phyloP scores from a whole-genome alignment of 2,888 invertebrate genomes.

The Dicyrtoma fusca region DNA sequence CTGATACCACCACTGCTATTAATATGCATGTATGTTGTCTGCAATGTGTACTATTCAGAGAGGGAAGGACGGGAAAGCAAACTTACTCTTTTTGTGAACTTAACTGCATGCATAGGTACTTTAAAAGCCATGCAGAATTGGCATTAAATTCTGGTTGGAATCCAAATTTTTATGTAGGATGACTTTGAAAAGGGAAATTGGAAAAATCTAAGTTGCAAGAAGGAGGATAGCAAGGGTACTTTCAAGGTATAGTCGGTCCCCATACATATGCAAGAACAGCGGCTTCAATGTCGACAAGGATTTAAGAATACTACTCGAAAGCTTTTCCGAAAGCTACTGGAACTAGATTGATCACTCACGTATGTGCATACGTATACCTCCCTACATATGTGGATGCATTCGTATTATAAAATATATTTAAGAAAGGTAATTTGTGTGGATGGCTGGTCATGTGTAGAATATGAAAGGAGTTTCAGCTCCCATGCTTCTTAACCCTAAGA shows the following conservation, averaged over 20 bases:
- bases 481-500: not conserved
- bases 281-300: too few relatives aligned
- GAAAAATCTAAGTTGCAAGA: not conserved
- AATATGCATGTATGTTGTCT: not conserved
- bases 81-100: not conserved
- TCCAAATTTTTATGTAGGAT: conserved; percentile 2
- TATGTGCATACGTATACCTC: too few relatives aligned
- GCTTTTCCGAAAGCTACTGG: too few relatives aligned
- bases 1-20: not conserved
- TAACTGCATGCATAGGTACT: too few relatives aligned
- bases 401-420: not conserved
- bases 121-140: conserved; percentile 1
- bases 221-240: not conserved
- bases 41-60: too few relatives aligned
- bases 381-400: not conserved
- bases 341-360: too few relatives aligned
- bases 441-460: conserved; percentile 25
- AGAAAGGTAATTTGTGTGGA: conserved; percentile 24
- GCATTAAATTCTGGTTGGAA: conserved; percentile 17
- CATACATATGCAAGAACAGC: too few relatives aligned
- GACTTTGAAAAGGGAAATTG: not conserved
- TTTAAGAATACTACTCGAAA: too few relatives aligned
- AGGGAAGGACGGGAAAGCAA: not conserved
- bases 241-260: too few relatives aligned
- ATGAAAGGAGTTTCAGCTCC: conserved; percentile 11